These are phyloP conservation scores for Serranus cabrilla DNA, from an alignment of 2,797 vertebrate species.

Conservation along the genomic window DNA sequence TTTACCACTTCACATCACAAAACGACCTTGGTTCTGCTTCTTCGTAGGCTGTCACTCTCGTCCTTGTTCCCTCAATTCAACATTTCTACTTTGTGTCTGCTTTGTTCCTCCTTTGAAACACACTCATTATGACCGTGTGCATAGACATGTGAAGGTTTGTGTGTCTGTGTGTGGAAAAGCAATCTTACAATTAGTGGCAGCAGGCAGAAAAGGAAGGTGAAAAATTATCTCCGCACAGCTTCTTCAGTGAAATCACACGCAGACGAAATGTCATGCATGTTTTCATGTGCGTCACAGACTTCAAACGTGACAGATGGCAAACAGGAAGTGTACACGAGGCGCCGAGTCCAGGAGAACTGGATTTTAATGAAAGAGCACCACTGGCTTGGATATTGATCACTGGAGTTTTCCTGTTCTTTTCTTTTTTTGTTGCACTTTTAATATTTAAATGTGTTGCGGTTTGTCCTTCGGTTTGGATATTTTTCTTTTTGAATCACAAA, in stretches of 20 bases:
- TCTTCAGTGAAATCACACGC: slow-evolving; percentile 12
- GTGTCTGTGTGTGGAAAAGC: background rate
- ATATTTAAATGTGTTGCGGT: background rate
- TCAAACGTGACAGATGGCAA: background rate
- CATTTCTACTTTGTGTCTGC: background rate
- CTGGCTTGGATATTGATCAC: background rate
- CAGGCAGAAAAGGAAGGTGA: background rate
- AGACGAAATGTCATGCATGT: background rate
- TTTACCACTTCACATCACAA: background rate
- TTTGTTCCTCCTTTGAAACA: background rate
- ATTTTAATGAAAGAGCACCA: slow-evolving; percentile 8
- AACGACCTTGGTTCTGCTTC: background rate
- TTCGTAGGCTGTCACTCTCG: background rate
- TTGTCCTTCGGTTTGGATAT: no score
- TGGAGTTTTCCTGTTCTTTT: background rate
- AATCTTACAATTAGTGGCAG: background rate
- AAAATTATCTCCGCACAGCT: background rate
- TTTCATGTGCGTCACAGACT: slow-evolving; percentile 11
- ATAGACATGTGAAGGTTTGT: background rate
- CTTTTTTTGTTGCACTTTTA: background rate
- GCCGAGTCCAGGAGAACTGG: slow-evolving; percentile 3
- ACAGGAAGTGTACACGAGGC: background rate
- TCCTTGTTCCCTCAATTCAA: background rate
- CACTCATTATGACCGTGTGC: background rate
- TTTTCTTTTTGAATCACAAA: background rate